A percentile compares a stretch with the other conserved stretches of the same genome.
These are phyloP conservation scores for Neogale vison DNA, from an alignment of 2,113 vertebrate genomes.

Conservation along the genomic window DNA sequence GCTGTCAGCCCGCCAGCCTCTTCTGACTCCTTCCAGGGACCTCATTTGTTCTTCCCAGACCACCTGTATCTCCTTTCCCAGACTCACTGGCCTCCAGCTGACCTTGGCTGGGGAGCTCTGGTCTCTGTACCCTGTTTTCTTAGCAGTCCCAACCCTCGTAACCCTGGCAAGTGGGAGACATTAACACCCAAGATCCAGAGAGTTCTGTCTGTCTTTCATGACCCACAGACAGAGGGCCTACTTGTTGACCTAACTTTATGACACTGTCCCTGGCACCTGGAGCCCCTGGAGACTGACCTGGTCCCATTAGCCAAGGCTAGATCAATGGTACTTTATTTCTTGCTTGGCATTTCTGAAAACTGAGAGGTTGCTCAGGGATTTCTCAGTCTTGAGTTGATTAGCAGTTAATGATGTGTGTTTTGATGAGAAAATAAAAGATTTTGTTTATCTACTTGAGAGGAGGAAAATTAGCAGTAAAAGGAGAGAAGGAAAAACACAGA, in stretches of 20 bases:
- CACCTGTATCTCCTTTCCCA: constrained; percentile 48
- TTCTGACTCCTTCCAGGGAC: background rate
- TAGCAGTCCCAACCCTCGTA: constrained; percentile 38
- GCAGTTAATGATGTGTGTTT: constrained; percentile 86
- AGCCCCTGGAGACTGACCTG: constrained; percentile 69
- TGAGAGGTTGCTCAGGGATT: constrained; percentile 82
- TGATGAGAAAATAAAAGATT: constrained; percentile 85
- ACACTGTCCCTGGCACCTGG: constrained; percentile 82
- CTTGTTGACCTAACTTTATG: constrained; percentile 11
- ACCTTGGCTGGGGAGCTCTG: background rate
- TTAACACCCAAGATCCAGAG: constrained; percentile 63
- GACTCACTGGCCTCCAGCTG: constrained; percentile 29
- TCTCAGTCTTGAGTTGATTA: constrained; percentile 86
- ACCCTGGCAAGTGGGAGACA: background rate
- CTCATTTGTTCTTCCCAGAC: background rate
- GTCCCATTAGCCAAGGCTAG: constrained; percentile 75
- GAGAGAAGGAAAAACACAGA: constrained; percentile 75
- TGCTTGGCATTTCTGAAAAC: constrained; percentile 84
- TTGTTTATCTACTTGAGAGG: constrained; percentile 77
- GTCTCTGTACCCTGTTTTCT: constrained; percentile 60
- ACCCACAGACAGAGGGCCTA: constrained; percentile 58
- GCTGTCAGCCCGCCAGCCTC: background rate
- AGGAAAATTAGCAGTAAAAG: constrained; percentile 76
- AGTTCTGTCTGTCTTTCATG: constrained; percentile 68
- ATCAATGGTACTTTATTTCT: constrained; percentile 82